Conservation (phyloP, 30 jellyfish, hydroid and myxozoan genomes). For the Phacellophora camtschatica region DNA sequence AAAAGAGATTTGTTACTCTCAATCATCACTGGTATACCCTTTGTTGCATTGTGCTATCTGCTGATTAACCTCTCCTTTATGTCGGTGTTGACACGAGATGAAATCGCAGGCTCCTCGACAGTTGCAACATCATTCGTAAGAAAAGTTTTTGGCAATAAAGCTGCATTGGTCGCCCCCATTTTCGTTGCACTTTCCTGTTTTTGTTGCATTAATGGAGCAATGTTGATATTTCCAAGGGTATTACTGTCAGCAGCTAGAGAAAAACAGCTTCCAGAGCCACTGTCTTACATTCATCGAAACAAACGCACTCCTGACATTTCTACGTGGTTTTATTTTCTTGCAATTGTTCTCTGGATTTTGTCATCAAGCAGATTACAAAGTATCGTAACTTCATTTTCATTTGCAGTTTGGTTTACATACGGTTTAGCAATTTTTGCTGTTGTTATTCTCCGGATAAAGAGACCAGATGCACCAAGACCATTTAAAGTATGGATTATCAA, state of each 20-base stretch:
- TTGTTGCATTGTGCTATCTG: background rate
- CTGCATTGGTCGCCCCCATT: conserved; percentile 1
- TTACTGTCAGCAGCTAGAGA: conserved; percentile 47
- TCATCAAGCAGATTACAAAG: too few relatives aligned
- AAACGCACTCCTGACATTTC: conserved; percentile 40
- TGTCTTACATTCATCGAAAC: conserved; percentile 14
- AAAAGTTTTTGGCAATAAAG: conserved; percentile 17
- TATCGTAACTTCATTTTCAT: background rate
- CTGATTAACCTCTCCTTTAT: conserved; percentile 8
- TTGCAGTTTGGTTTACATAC: conserved; percentile 28
- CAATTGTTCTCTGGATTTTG: background rate
- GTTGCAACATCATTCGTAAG: conserved; percentile 29
- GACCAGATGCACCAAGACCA: conserved; percentile 51
- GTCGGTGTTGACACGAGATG: conserved; percentile 31
- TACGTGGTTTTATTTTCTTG: background rate
- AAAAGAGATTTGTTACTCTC: conserved; percentile 34
- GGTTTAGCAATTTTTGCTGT: background rate
- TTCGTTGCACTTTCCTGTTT: conserved; percentile 15
- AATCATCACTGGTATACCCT: conserved; percentile 7
- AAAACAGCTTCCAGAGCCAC: conserved; percentile 40
- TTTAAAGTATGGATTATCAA: conserved; percentile 35
- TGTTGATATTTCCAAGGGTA: conserved; percentile 8
- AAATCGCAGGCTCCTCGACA: conserved; percentile 22
- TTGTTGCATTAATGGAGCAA: conserved; percentile 16
- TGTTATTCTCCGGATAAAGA: background rate